Evolutionary conservation across 2,888 invertebrate genomes (phyloP).

Genomic region (Pteria penguin): DNA sequence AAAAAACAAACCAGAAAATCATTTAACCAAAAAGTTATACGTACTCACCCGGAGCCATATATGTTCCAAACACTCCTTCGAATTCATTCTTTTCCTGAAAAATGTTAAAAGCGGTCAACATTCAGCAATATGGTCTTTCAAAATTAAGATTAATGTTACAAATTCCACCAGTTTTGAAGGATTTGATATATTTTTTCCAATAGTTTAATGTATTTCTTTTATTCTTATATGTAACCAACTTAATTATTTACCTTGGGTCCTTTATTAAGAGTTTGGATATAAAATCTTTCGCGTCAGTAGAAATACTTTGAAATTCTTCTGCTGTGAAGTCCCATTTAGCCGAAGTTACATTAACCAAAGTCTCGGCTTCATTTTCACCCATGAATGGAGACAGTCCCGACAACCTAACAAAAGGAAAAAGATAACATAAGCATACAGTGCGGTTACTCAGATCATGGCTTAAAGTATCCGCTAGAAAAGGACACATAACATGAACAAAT

Average conservation of each 20-base stretch:
- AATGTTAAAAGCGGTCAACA: constrained; percentile 31
- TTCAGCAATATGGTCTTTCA: too few species aligned
- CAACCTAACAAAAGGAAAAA: constrained; percentile 81
- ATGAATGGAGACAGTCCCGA: constrained; percentile 99
- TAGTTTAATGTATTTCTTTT: too few species aligned
- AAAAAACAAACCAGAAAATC: too few species aligned
- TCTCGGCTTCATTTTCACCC: constrained; percentile 98
- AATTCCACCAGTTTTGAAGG: too few species aligned
- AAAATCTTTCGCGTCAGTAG: constrained; percentile 96
- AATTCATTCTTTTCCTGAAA: constrained; percentile 89
- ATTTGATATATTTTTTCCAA: too few species aligned
- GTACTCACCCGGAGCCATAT: constrained; percentile 86
- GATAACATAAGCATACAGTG: background rate
- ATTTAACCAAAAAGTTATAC: too few species aligned
- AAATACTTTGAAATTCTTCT: constrained; percentile 96
- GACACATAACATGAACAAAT: background rate
- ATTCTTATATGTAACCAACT: too few species aligned
- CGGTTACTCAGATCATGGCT: background rate
- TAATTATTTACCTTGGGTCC: constrained; percentile 84
- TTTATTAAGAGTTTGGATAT: constrained; percentile 94
- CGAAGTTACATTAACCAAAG: constrained; percentile 98
- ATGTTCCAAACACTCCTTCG: constrained; percentile 91
- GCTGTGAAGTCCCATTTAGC: constrained; percentile 99
- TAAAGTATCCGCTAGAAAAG: background rate
- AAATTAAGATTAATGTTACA: too few species aligned